A percentile compares a stretch with the other conserved stretches of the same genome.
Conservation (phyloP, 2,888 invertebrate genomes). For the Alloplasta piceator region DNA sequence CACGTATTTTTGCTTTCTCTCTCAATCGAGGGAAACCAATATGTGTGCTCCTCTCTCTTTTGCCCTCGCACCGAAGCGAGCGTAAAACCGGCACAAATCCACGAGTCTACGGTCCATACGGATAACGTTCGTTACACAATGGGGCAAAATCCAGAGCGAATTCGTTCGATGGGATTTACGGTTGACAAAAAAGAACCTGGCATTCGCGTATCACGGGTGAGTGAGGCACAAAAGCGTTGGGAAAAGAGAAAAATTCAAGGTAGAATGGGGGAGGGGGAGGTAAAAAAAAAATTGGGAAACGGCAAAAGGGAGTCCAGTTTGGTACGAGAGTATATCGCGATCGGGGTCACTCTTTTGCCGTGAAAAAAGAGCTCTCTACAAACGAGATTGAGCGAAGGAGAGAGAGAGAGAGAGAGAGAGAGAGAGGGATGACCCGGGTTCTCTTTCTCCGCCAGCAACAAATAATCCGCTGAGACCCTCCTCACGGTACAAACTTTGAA, state of each 20-base stretch:
- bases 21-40: background rate
- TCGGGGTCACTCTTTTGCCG: conserved; percentile 39
- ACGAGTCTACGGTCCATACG: conserved; percentile 5
- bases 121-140: conserved; percentile 53
- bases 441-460: conserved; percentile 58
- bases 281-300: conserved; percentile 47
- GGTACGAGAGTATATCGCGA: conserved; percentile 43
- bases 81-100: conserved; percentile 31
- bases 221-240: conserved; percentile 42
- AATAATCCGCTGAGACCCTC: conserved; percentile 64
- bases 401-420: conserved; percentile 40
- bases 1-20: background rate
- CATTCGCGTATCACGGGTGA: conserved; percentile 38
- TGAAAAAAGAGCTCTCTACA: background rate
- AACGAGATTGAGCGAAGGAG: conserved; percentile 57
- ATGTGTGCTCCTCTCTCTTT: background rate
- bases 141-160: conserved; percentile 29
- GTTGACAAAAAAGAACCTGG: conserved; percentile 28
- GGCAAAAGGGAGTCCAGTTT: conserved; percentile 43
- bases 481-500: conserved; percentile 22
- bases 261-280: conserved; percentile 16
- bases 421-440: conserved; percentile 40
- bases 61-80: background rate
- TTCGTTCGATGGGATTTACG: conserved; percentile 49
- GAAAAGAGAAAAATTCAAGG: conserved; percentile 32